phyloP scores from a whole-genome alignment of 2,888 invertebrate genomes.

The Acleris cristana region DNA sequence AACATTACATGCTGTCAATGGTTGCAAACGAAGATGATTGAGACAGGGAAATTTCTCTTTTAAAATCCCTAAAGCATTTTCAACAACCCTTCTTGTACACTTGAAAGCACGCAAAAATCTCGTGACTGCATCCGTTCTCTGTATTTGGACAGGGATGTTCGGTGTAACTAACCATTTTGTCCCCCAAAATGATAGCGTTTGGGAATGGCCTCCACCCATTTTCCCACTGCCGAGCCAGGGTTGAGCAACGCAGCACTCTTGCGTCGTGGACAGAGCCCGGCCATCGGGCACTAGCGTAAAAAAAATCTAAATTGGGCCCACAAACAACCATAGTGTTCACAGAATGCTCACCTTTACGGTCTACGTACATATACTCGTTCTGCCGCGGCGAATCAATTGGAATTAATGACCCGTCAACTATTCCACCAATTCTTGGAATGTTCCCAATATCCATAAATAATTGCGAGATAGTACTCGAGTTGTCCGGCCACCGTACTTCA shows the following conservation, averaged over 20 bases:
- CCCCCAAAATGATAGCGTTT: conserved; percentile 3
- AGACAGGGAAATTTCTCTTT: no score
- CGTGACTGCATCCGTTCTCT: conserved; percentile 6
- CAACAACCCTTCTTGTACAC: neutral
- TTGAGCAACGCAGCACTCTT: conserved; percentile 33
- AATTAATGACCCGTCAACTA: conserved; percentile 22
- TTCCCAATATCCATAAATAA: conserved; percentile 7
- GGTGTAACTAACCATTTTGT: conserved; percentile 8
- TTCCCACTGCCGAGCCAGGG: conserved; percentile 26
- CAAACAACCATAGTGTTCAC: conserved; percentile 17
- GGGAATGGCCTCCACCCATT: conserved; percentile 13
- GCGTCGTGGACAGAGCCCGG: conserved; percentile 38
- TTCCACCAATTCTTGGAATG: conserved; percentile 10
- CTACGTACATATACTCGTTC: conserved; percentile 33
- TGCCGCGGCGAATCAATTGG: conserved; percentile 24
- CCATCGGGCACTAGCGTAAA: conserved; percentile 34
- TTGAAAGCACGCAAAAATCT: conserved; percentile 9
- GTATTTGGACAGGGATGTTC: conserved; percentile 7
- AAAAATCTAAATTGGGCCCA: conserved; percentile 29
- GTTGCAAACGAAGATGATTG: no score
- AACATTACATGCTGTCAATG: no score
- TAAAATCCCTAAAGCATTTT: no score
- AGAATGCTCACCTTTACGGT: conserved; percentile 36
- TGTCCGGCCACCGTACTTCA: no score
- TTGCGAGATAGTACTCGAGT: neutral